phyloP scores from a whole-genome alignment of 2,113 vertebrate species.

The Argyrosomus japonicus region DNA sequence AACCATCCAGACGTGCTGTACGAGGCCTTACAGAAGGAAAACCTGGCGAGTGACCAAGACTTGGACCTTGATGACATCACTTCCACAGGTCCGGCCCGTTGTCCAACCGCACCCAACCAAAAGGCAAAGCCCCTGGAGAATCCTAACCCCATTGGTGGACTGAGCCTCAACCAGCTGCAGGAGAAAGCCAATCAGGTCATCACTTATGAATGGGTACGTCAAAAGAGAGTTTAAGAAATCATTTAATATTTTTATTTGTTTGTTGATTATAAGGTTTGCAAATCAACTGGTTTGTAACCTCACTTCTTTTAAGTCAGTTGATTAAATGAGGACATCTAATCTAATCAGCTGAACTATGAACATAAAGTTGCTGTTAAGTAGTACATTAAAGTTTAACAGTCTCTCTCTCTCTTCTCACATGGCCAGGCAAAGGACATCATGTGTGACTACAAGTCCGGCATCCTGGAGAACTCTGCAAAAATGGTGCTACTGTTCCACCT shows the following conservation, averaged over 20 bases:
- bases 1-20: constrained; percentile 96
- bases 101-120: constrained; percentile 81
- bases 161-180: constrained; percentile 91
- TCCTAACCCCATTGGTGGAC: constrained; percentile 87
- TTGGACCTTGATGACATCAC: constrained; percentile 94
- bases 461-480: constrained; percentile 95
- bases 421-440: constrained; percentile 93
- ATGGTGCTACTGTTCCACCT: constrained; percentile 96
- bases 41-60: constrained; percentile 93
- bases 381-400: background rate
- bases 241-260: too few relatives aligned
- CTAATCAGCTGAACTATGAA: background rate
- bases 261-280: background rate
- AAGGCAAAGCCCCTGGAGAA: constrained; percentile 87
- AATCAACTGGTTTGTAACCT: background rate
- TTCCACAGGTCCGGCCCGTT: constrained; percentile 86
- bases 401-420: background rate
- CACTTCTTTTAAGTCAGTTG: background rate
- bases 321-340: background rate
- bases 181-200: constrained; percentile 95
- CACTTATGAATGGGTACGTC: constrained; percentile 95
- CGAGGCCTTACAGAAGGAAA: constrained; percentile 96
- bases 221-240: background rate
- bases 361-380: background rate
- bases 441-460: constrained; percentile 90